phyloP scores from a whole-genome alignment of 1,140 invertebrate genomes.

The Drosophila melanica region DNA sequence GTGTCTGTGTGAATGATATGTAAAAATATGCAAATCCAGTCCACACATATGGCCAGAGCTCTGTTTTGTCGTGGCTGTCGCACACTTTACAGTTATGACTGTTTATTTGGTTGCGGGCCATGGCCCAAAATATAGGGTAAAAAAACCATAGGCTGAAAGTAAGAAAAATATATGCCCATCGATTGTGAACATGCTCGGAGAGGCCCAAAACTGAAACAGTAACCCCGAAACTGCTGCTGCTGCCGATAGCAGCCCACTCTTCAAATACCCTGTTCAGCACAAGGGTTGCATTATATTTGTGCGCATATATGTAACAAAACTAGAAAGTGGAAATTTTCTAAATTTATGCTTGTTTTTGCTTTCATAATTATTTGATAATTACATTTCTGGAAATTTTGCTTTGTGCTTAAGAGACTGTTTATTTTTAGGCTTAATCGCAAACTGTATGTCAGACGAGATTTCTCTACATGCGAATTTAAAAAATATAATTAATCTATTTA shows the following conservation, averaged over 20 bases:
- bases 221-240: neutral
- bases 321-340: too few relatives aligned
- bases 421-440: too few relatives aligned
- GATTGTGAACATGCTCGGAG: constrained; percentile 43
- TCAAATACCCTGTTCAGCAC: neutral
- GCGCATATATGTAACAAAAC: too few relatives aligned
- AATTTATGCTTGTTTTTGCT: too few relatives aligned
- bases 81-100: constrained; percentile 74
- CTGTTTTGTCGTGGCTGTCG: constrained; percentile 52
- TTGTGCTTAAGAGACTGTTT: too few relatives aligned
- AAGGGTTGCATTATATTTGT: neutral
- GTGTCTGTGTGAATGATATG: constrained; percentile 41
- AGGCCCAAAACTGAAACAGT: constrained; percentile 6
- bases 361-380: too few relatives aligned
- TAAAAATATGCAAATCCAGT: constrained; percentile 77
- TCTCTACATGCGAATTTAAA: too few relatives aligned
- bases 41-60: constrained; percentile 70
- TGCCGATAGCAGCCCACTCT: constrained; percentile 3
- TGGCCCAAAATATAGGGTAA: constrained; percentile 20
- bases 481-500: too few relatives aligned
- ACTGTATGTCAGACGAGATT: too few relatives aligned
- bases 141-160: constrained; percentile 8
- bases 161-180: constrained; percentile 41
- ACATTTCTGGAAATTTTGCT: too few relatives aligned
- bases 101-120: constrained; percentile 57